Base-by-base conservation (phyloP, 2,797 vertebrate genomes). In the Spea hammondii region DNA sequence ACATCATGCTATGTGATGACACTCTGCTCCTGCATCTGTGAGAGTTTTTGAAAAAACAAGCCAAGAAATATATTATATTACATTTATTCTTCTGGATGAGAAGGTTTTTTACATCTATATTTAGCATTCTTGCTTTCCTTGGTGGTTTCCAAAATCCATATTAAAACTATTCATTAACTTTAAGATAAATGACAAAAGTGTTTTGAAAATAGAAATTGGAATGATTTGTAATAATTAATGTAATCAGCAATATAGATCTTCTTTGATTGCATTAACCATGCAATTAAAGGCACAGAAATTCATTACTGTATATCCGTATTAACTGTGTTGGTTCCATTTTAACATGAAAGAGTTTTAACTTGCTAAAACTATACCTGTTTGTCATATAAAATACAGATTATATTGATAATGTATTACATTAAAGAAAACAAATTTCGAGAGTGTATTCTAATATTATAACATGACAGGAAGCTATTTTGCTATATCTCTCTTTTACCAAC, bases 171-270 rank as follows among this genome's bases (percentile, higher is more conserved):
- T 62, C 14, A 62, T 62, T 62, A 62, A 17, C n/a, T 62, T 62
- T 17, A 62, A 17, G 59, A 62, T 62, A 32, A 62, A 44, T 62
- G 59, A 62, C 9, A 62, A 62, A 62, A 62, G 32, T 62, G 59
- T 62, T 62, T 62, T 62, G 59, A 17, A 17, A 62, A 62, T 62
- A 62, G 32, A 57, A 62, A 62, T 62, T n/a, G 59, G 59, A 62
- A 62, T 62, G 59, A 62, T 62, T 62, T 62, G 59, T 62, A 62
- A 62, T 62, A 62, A 62, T 62, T 62, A 62, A 62, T 17, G 59
- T 17, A 62, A 62, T 62, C 59, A 62, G 59, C n/a, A 17, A 62
- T 17, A 62, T n/a, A 62, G 14, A 62, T 62, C 32, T 32, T 17
- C 5, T 62, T 62, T 62, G 59, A 62, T 62, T 62, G 9, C 59